Evolutionary conservation across 2,113 vertebrate species (phyloP), one percentile per base, ranked within the genome.

Genomic region (Galeopterus variegatus): DNA sequence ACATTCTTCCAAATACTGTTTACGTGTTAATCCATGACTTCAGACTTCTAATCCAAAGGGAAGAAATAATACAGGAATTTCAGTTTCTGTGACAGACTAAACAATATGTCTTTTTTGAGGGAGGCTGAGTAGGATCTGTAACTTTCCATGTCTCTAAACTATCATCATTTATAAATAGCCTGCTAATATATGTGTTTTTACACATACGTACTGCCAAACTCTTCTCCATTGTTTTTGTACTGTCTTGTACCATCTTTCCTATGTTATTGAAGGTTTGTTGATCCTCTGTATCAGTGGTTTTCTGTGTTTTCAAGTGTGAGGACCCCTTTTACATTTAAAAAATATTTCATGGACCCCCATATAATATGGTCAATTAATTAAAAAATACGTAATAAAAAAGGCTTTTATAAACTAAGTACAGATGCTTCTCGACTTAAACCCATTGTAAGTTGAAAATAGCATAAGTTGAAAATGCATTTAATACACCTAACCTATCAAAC

Each of bases 221-320:
- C 41, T 45, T 26, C n/a, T 93, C 33, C 26, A 60, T 14, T 88
- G 28, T 81, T 94, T 92, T 79, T 23, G 18, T 89, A 81, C 11
- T 69, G 26, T 83, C 26, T 84, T 83, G 1, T 89, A 81, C 31
- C 50, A 81, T 84, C 76, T 94, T 94, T 95, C 58, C 24, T 96
- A 65, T 90, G 24, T 81, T 60, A 93, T 11, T 94, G 24, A 94
- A 83, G 7, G 17, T 79, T 86, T 96, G 6, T 83, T 62, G n/a
- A 70, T 96, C 11, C 52, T 76, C n/a, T 91, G 8, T 48, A 73
- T 14, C 48, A 77, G 21, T 94, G 56, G 9, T 93, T 95, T 97
- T 93, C 79, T 95, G 67, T 84, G 54, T 94, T 96, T 87, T 96
- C 33, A 93, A 96, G 28, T 88, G 2, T 92, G 8, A 93, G 45